Base-by-base conservation (phyloP, 53 echinoderm and acorn worm species). In the Holothuria leucospilota region DNA sequence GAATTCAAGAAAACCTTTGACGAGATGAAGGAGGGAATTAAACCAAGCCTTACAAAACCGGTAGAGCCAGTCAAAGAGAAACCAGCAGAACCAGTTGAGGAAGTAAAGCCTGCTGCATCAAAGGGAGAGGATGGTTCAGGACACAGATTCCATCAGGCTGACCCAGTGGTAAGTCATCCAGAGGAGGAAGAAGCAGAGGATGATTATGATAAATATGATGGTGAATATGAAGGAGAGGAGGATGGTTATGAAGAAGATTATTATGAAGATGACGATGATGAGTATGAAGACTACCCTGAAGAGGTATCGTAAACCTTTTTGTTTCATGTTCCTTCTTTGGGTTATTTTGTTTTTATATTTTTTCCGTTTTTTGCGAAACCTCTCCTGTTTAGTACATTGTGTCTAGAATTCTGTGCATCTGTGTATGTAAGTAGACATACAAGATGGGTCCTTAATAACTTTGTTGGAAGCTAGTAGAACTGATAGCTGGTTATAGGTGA, bases 1-100 rank as follows among this genome's bases (percentile, higher is more conserved):
- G 90, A 81, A 51, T 97, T 97, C 87, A 91, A 92, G 42, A 69
- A 64, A 6, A 71, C 74, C 41, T 93, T 98, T 71, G 90, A 89
- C 15, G 82, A 93, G 34, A 91, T 91, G 38, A 91, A 95, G 86
- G 30, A 88, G 13, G 40, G 10, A 18, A 68, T 8, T 30, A 34
- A n/a, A 14, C 67, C 21, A 15, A 61, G 34, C 39, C 2, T 39
- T n/a, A 5, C 29, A 16, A 46, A 34, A 34, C 34, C 34, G 3
- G 34, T 34, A 34, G 34, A 34, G 34, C 34, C 34, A 34, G 34
- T 34, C 34, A 34, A 34, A 34, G 34, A 34, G 34, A 34, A 34
- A 34, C 34, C 1, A 34, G 34, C 34, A 34, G 34, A 58, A 21
- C 27, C 46, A 53, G 20, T 8, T 27, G 20, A 34, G 29, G 29